These are phyloP conservation scores for Oithona nana DNA, from an alignment of 2,888 invertebrate genomes.

Conservation along the genomic window DNA sequence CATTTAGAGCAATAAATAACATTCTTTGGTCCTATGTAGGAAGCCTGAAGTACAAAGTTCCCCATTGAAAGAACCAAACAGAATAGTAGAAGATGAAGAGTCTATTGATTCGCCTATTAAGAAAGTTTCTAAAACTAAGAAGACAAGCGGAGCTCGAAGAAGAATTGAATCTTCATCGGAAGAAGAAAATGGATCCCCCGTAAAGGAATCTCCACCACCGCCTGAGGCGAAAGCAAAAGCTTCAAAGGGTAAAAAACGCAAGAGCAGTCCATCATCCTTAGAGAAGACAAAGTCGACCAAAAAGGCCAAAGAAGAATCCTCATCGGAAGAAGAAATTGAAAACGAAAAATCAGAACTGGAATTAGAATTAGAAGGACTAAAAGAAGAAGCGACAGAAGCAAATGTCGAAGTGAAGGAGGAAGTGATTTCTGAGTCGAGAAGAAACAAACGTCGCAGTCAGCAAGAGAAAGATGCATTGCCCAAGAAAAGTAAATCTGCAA, in stretches of 20 bases:
- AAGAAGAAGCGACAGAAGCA: not conserved
- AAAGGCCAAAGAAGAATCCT: not conserved
- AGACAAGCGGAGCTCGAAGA: no score
- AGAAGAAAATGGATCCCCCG: not conserved
- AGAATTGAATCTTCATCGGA: not conserved
- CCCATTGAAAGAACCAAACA: not conserved
- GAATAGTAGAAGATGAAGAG: not conserved
- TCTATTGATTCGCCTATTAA: not conserved
- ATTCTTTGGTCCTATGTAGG: no score
- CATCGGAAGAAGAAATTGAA: no score
- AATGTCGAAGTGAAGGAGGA: not conserved
- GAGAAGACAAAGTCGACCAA: not conserved
- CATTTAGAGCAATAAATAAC: not conserved
- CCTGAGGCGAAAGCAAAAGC: not conserved
- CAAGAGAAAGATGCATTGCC: no score
- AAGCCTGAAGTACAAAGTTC: not conserved
- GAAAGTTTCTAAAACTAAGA: not conserved
- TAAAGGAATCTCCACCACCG: not conserved
- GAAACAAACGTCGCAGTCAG: no score
- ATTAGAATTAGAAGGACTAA: no score
- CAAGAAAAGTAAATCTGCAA: slow-evolving; percentile 1
- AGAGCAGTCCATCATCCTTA: not conserved
- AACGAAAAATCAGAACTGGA: not conserved
- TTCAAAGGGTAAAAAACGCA: not conserved
- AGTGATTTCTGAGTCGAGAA: no score